These are phyloP conservation scores for Cerastoderma edule DNA, from an alignment of 2,888 invertebrate genomes.

Conservation along the genomic window DNA sequence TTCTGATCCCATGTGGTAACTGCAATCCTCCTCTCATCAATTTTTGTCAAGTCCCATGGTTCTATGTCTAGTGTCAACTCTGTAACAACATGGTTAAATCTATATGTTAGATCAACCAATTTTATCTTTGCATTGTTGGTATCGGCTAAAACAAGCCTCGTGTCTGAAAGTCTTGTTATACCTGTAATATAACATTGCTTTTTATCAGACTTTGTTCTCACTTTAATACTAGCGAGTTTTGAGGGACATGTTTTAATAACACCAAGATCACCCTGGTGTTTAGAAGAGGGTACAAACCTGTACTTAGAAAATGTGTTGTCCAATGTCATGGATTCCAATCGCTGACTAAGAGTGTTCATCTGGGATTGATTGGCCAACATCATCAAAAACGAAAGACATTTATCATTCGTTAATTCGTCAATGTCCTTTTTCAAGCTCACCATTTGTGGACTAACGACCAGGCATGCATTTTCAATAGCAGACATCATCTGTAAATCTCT, in stretches of 20 bases:
- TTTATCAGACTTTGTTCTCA: constrained; percentile 1
- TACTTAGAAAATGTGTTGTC: neutral
- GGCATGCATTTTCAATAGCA: no score
- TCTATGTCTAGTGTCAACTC: neutral
- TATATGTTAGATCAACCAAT: neutral
- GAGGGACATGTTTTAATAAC: neutral
- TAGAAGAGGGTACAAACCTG: neutral
- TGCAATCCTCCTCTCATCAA: neutral
- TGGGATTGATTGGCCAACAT: no score
- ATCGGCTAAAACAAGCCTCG: neutral
- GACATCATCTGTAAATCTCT: no score
- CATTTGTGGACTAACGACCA: no score
- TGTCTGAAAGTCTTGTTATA: neutral
- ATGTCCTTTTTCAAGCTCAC: no score
- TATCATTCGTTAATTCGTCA: no score
- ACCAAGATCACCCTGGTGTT: neutral
- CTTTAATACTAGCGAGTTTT: neutral
- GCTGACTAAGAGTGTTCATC: neutral
- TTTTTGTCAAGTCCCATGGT: constrained; percentile 16
- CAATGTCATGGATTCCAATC: neutral
- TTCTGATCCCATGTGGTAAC: neutral
- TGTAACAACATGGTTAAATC: neutral
- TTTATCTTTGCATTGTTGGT: constrained; percentile 1
- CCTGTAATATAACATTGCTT: neutral
- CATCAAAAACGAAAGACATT: no score